Base-by-base conservation (phyloP, 2,888 invertebrate genomes). In the Tuberolachnus salignus region DNA sequence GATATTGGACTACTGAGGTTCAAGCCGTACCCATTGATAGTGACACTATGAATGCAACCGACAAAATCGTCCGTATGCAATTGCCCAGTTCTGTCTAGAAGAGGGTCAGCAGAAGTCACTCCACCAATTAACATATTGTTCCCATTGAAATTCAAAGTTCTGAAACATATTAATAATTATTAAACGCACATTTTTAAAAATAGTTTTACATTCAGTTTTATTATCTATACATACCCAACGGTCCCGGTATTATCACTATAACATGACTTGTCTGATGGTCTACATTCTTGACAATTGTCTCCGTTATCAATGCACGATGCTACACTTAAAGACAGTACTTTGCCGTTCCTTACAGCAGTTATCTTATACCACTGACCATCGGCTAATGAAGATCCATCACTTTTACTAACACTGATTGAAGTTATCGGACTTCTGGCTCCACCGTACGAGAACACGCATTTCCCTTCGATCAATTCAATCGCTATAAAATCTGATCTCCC, bases 401-500 rank as follows among this genome's bases (percentile, higher is more conserved):
- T 88, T 69, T 89, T 88, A 19, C 89, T 88, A 19, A 94, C 91
- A 6, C 91, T 88, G 3, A 95, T 90, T 0, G 92, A 90, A 0
- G 94, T 93, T 53, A 95, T 94, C 1, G 95, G 94, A 42, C 95
- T 95, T 83, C 95, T 88, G 0, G 94, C 91, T 3, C 94, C 94
- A 16, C 95, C 95, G 85, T 94, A 96, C 0, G 96, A 95, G 85
- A 98, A 96, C 21, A 92, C 89, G 0, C 95, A 92, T 83, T 90
- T 91, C 1, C 97, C 95, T 80, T 90, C 89, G 0, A 95, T 88
- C 71, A 98, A 86, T 86, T 98, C 97, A 81, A 98, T 89, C 0
- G 97, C 95, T 53, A 98, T 91, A 84, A 97, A 98, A 86, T 96
- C 95, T 0, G 94, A 95, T 82, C 95, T 88, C 13, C 95, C 95